Evolutionary conservation across 2,888 invertebrate genomes (phyloP), one percentile per base, ranked within the genome.

Genomic region (Diplolepis rosae): DNA sequence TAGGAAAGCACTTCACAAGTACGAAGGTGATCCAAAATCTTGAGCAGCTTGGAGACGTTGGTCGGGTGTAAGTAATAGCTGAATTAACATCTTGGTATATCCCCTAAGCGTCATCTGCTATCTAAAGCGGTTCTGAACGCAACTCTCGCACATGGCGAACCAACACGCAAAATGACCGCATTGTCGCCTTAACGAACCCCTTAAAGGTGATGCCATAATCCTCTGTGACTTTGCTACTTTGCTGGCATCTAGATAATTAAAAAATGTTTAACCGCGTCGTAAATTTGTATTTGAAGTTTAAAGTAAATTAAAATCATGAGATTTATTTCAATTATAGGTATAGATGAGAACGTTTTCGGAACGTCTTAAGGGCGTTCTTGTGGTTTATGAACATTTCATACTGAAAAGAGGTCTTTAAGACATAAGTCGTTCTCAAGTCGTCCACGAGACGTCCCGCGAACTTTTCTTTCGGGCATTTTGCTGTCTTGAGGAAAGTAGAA

Each of bases 71-170:
- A 87, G 85, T 86, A 87, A 86, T 86, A 85, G 86, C 82, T 84
- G 82, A 86, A 87, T 87, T 87, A 87, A 87, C 86, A 86, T 87
- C 84, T 84, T 83, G 81, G 85, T 83, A 83, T 84, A 87, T 85
- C 84, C 85, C 83, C 65, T 73, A 82, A 85, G 86, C 86, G 87
- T 87, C 87, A 86, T 86, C 86, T 86, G 86, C 82, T 85, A 82
- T 82, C 82, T 84, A 83, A 81, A 83, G 78, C 76, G 77, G 79
- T 79, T 83, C 83, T 70, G 68, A 72, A 69, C 72, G 68, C 69
- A 74, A 78, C 74, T 68, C 56, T 51, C 22, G 51, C 28, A 65
- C 65, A 68, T 68, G 61, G 51, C 66, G 52, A 70, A 66, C 70
- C 28, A 72, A 72, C 68, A 77, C 75, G 74, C 75, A 76, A 77